A percentile compares a stretch with the other conserved stretches of the same genome.
Conservation (phyloP, 2,888 invertebrate genomes). For the Macropis europaea region DNA sequence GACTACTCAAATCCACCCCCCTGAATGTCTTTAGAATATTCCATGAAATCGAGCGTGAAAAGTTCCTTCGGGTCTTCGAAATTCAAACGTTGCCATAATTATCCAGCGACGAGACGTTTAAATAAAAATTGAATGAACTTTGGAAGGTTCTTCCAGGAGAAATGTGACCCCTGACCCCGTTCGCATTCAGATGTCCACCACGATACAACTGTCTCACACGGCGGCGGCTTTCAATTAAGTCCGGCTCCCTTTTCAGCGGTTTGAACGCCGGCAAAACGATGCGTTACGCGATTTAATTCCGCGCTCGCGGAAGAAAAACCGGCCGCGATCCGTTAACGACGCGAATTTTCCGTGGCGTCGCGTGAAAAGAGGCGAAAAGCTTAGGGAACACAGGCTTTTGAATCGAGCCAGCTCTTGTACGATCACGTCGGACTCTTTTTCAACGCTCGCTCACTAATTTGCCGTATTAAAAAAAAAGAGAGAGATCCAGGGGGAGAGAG, state of each 20-base stretch:
- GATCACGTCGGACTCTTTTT: constrained; percentile 58
- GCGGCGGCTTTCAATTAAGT: constrained; percentile 36
- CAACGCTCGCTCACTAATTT: constrained; percentile 64
- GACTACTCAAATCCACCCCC: too few species aligned
- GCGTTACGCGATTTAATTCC: constrained; percentile 12
- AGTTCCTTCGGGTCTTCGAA: too few species aligned
- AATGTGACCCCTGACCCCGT: background rate
- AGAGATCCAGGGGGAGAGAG: background rate
- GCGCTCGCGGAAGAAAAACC: constrained; percentile 14
- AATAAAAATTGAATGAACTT: too few species aligned
- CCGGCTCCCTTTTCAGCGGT: background rate
- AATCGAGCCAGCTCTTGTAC: constrained; percentile 43
- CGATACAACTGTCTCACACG: constrained; percentile 21
- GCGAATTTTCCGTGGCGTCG: constrained; percentile 44
- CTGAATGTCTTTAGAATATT: too few species aligned
- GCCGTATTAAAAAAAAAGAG: constrained; percentile 48
- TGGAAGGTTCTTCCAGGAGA: too few species aligned
- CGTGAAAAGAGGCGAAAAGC: constrained; percentile 33
- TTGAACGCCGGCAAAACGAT: constrained; percentile 3
- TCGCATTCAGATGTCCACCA: background rate
- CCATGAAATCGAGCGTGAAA: too few species aligned
- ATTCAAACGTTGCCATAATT: too few species aligned
- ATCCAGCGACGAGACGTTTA: too few species aligned
- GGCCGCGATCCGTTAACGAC: constrained; percentile 50
- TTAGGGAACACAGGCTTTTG: constrained; percentile 48